Evolutionary conservation across 1,140 invertebrate species (phyloP), one percentile per base, ranked within the genome.

Genomic region (Holotrichia oblita): DNA sequence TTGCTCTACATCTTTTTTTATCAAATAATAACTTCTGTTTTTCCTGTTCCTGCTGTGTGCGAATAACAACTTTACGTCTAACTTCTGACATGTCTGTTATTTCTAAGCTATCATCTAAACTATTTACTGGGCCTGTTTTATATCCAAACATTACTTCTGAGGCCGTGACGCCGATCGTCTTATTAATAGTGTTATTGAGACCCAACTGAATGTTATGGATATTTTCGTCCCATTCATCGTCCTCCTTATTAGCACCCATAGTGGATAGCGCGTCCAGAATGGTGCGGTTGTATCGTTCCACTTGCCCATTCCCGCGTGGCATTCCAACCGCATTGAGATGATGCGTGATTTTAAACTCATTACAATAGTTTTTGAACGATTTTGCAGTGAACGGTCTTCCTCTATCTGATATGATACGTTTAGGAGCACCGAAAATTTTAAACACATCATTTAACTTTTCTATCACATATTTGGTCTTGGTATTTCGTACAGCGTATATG

Each of bases 401-500:
- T 76, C 83, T 72, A 42, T 88, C 87, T 0, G 79, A 82, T 2
- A 86, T 81, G 34, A 88, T 83, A 8, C 83, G 42, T 10, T 59
- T 76, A 0, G 85, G 83, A 0, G 76, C 72, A 34, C 85, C 83
- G 73, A 87, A 85, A 4, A 83, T 44, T 34, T 34, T 76, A 40
- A 79, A 59, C 9, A 79, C 3, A 0, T 48, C 8, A 24, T 79
- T 24, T 40, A 75, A 12, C 1, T 20, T 42, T 55, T 69, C 48
- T 24, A 82, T 17, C 17, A 79, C 34, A 73, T 78, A 78, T 75
- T 72, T 75, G 6, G 83, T 79, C 14, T 79, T 81, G 40, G 76
- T 79, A 40, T 79, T 76, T 73, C 61, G 73, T 4, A 84, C 80
- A 9, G 82, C 41, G 74, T 81, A 74, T 0, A 83, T 40, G 48